Conservation (phyloP, 1,140 invertebrate genomes). For the Muscidifurax raptorellus region DNA sequence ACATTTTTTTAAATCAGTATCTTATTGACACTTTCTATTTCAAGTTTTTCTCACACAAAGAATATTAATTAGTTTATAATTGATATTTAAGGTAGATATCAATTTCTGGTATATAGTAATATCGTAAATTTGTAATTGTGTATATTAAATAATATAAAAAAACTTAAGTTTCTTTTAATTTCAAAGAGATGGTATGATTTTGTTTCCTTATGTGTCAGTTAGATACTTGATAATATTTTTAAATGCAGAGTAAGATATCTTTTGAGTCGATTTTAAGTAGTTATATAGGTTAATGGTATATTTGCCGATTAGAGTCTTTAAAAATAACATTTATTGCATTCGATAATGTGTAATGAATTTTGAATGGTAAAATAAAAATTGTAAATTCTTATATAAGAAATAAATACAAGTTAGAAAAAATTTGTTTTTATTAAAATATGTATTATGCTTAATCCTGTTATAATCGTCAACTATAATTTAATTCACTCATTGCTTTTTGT, state of each 20-base stretch:
- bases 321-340: conserved; percentile 40
- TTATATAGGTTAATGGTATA: conserved; percentile 41
- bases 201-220: conserved; percentile 12
- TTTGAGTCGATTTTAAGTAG: conserved; percentile 11
- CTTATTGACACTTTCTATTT: conserved; percentile 15
- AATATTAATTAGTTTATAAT: neutral
- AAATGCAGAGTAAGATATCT: conserved; percentile 37
- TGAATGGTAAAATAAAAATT: conserved; percentile 50
- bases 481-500: conserved; percentile 69
- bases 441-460: neutral
- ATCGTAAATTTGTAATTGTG: conserved; percentile 2
- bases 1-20: conserved; percentile 10
- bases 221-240: conserved; percentile 31
- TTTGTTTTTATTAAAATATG: conserved; percentile 18
- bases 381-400: conserved; percentile 59
- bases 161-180: neutral
- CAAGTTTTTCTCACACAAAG: neutral
- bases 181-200: neutral
- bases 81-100: neutral
- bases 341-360: conserved; percentile 39
- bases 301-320: conserved; percentile 41
- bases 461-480: conserved; percentile 26
- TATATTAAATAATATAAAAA: neutral
- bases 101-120: neutral
- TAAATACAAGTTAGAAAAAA: conserved; percentile 50